phyloP scores from a whole-genome alignment of 2,113 vertebrate species.

The Aldabrachelys gigantea region DNA sequence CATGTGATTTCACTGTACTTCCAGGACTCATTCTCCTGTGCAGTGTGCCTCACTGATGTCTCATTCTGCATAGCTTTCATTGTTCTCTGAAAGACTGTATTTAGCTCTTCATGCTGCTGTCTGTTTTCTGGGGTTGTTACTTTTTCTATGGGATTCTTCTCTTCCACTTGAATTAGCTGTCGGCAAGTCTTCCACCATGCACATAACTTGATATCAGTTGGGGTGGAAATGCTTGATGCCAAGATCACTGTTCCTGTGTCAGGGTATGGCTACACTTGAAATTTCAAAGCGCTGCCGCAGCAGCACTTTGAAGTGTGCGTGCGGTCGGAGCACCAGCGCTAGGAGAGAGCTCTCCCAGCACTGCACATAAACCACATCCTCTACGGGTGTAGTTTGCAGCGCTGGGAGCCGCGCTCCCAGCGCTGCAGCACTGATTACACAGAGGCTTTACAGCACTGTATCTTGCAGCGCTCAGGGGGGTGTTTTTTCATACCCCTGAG shows the following conservation, averaged over 20 bases:
- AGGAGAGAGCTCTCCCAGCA: too few species aligned
- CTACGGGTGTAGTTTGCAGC: too few species aligned
- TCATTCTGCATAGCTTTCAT: not conserved
- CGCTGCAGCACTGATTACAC: too few species aligned
- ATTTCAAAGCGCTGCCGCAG: too few species aligned
- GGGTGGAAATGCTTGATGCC: not conserved
- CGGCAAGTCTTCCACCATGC: not conserved
- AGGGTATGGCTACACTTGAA: too few species aligned
- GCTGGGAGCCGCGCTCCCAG: too few species aligned
- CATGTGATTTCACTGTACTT: not conserved
- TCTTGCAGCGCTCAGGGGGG: too few species aligned
- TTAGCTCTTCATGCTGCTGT: fast-evolving
- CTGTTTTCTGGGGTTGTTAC: not conserved
- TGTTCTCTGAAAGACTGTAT: fast-evolving
- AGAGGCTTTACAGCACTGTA: too few species aligned
- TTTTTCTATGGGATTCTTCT: not conserved
- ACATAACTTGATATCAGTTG: not conserved
- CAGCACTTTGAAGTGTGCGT: too few species aligned
- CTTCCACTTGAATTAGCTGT: not conserved
- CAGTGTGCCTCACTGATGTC: not conserved
- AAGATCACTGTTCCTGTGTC: not conserved
- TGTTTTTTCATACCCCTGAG: too few species aligned
- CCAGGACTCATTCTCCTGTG: not conserved
- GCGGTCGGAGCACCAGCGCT: too few species aligned
- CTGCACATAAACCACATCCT: too few species aligned